Base-by-base conservation (phyloP, 2,113 vertebrate species). In the Pteronura brasiliensis region DNA sequence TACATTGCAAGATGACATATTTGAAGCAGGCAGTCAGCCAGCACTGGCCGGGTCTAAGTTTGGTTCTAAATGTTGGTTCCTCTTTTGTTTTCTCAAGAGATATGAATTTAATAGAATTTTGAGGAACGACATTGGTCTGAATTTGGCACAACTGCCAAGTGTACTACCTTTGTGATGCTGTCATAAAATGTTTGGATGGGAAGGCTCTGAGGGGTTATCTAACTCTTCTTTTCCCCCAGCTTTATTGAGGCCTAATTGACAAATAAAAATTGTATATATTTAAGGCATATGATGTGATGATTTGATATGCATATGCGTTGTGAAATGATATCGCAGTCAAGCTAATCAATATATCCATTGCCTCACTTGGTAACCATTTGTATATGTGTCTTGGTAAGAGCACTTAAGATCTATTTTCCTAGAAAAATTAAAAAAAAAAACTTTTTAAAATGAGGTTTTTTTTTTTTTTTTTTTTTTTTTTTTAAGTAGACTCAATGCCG, bases 111-210 rank as follows among this genome's bases (percentile, higher is more conserved):
- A 88, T 4, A 52, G 42, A 20, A 23, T 63, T 36, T 49, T 25
- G 52, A 81, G n/a, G 77, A 63, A 82, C 55, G 42, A 72, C 4
- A 12, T 85, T 59, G 4, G 39, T 63, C 52, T 65, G 36, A 65
- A 72, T 27, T 80, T 34, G 18, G 42, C 13, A 47, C 27, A 5
- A 23, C 3, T 31, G 21, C 25, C 1, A 63, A 81, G 1, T 39
- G 25, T 10, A 8, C 15, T 29, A 0, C 15, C 4, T 52, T n/a
- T 14, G 6, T 29, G 36, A 42, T 4, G 29, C 65, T 0, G 8
- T 34, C 23, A 21, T 5, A 15, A 55, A 72, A 42, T 20, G 81
- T 34, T 36, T 39, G 47, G 27, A 9, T 34, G 55, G 29, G 71
- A 65, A 81, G 23, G 20, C 27, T 57, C 65, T 47, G 44, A 47